Base-by-base conservation (phyloP, 1,140 invertebrate species). In the Scaptomyza graminum region DNA sequence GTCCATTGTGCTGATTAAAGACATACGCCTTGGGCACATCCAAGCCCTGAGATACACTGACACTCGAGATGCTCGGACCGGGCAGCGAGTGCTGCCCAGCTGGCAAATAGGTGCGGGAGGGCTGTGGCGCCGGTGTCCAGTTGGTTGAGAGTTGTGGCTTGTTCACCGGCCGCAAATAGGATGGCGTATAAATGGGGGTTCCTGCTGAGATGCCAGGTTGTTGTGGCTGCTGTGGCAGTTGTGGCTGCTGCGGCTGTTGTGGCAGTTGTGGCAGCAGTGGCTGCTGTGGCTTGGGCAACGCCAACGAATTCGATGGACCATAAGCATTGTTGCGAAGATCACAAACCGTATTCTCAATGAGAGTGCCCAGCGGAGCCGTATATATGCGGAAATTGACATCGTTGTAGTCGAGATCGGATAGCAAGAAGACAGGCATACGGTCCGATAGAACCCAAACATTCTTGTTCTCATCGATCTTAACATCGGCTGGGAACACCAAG, bases 391-490 rank as follows among this genome's bases (percentile, higher is more conserved):
- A 96, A 81, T 97, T 97, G 1, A 95, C 93, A 71, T 96, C 96
- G 25, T 93, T 94, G 70, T 95, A 96, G 80, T 97, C 94, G 8
- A 97, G 87, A 43, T 94, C 94, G 1, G 95, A 93, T 60, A 95
- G 92, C 13, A 96, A 90, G 72, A 96, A 96, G 34, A 95, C 94
- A 0, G 96, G 95, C 96, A 97, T 96, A 31, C 94, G 92, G 83
- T 97, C 96, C 0, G 96, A 96, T 3, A 97, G 94, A 0, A 96
- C 94, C 96, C 96, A 97, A 8, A 95, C 92, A 66, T 94, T 94
- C 69, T 93, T 92, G 59, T 93, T 92, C 12, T 92, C 92, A 74
- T 95, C 94, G 68, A 96, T 95, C 92, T 96, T 96, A 31, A 97
- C 93, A 78, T 97, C 96, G 72, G 94, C 93, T 0, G 96, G 96